Percentiles rank a stretch among this genome's conserved stretches.
phyloP scores from a whole-genome alignment of 2,797 vertebrate genomes.

The Eidolon dupreanum region DNA sequence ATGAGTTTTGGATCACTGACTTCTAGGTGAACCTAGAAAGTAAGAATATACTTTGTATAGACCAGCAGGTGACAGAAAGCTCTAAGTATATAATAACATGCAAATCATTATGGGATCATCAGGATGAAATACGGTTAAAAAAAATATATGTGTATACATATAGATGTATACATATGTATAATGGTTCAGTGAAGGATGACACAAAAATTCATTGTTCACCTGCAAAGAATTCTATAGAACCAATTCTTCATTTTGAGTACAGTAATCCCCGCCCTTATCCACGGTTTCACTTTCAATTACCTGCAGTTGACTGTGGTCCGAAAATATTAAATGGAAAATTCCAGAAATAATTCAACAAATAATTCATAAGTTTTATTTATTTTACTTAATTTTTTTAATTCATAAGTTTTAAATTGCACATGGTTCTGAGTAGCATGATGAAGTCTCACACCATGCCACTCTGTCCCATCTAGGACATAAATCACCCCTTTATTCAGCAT shows the following conservation, averaged over 20 bases:
- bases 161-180: too few species aligned
- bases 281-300: neutral
- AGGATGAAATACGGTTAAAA: neutral
- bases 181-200: neutral
- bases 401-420: neutral
- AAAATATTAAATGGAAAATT: neutral
- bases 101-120: neutral
- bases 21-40: conserved; percentile 69
- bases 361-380: neutral
- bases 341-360: neutral
- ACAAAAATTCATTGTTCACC: neutral
- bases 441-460: neutral
- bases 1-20: conserved; percentile 49
- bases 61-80: neutral
- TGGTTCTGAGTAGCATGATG: neutral
- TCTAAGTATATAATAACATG: neutral
- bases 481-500: neutral
- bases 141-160: too few species aligned
- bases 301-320: neutral
- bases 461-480: neutral
- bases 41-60: neutral
- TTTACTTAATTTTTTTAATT: neutral
- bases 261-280: neutral
- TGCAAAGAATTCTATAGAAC: neutral
- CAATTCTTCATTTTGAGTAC: neutral